Conservation (phyloP, 2,113 vertebrate species). For the Saguinus imperator region DNA sequence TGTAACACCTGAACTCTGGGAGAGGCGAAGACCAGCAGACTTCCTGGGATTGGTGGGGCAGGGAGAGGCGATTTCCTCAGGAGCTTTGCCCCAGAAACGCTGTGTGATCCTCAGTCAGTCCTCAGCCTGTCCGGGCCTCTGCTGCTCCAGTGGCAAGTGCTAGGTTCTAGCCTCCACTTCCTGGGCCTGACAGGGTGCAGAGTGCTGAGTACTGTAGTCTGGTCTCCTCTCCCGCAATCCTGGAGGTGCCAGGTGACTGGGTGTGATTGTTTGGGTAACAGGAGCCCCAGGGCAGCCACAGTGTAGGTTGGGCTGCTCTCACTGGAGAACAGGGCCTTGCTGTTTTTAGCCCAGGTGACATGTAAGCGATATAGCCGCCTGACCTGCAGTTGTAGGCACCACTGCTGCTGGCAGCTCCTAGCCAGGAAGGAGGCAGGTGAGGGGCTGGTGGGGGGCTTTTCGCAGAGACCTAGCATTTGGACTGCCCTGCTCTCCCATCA, state of each 20-base stretch:
- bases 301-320: constrained; percentile 33
- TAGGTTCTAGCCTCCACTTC: neutral
- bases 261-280: constrained; percentile 77
- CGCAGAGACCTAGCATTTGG: constrained; percentile 37
- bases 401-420: neutral
- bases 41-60: neutral
- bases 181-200: neutral
- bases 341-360: constrained; percentile 73
- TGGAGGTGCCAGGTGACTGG: constrained; percentile 59
- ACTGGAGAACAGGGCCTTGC: constrained; percentile 76
- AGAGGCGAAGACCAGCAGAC: neutral
- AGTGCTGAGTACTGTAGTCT: neutral
- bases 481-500: neutral
- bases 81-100: neutral
- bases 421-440: constrained; percentile 26
- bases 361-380: constrained; percentile 68
- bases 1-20: neutral
- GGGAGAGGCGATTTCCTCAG: neutral
- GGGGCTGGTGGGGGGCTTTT: neutral
- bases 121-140: neutral
- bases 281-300: constrained; percentile 61
- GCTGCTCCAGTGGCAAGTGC: neutral
- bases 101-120: neutral
- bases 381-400: constrained; percentile 56
- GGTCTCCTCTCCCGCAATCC: neutral